Percentiles rank a stretch among this genome's conserved stretches.
Conservation (phyloP, 1,140 invertebrate genomes). For the Agrilus planipennis region DNA sequence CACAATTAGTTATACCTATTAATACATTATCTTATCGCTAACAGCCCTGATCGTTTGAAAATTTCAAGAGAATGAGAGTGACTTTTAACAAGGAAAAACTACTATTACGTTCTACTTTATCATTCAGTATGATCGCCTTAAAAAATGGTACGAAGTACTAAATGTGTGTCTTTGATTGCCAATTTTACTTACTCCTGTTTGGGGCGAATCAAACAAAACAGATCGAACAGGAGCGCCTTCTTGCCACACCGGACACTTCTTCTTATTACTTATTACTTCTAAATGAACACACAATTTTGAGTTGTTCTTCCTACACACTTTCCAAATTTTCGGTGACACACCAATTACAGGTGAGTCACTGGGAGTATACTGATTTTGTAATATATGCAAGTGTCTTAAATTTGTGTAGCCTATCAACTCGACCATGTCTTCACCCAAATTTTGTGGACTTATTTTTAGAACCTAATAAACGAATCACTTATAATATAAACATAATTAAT, state of each 20-base stretch:
- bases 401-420: slow-evolving; percentile 53
- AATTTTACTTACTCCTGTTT: slow-evolving; percentile 43
- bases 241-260: slow-evolving; percentile 40
- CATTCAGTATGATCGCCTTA: not conserved
- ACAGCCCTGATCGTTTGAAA: too few relatives aligned
- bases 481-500: too few relatives aligned
- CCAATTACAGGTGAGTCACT: slow-evolving; percentile 38
- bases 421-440: slow-evolving; percentile 64
- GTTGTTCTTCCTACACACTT: slow-evolving; percentile 41
- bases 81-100: too few relatives aligned
- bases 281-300: slow-evolving; percentile 44
- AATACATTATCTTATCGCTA: too few relatives aligned
- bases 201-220: slow-evolving; percentile 52
- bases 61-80: too few relatives aligned
- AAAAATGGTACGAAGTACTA: slow-evolving; percentile 1
- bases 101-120: too few relatives aligned
- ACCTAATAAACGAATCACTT: too few relatives aligned
- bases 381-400: slow-evolving; percentile 59
- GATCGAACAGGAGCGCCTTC: slow-evolving; percentile 53
- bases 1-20: too few relatives aligned
- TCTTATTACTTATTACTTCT: slow-evolving; percentile 40
- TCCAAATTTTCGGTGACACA: slow-evolving; percentile 37
- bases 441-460: slow-evolving; percentile 68
- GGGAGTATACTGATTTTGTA: slow-evolving; percentile 64
- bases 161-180: not conserved